Evolutionary conservation across 1,140 invertebrate genomes (phyloP).

Genomic region (Calosoma granatense): DNA sequence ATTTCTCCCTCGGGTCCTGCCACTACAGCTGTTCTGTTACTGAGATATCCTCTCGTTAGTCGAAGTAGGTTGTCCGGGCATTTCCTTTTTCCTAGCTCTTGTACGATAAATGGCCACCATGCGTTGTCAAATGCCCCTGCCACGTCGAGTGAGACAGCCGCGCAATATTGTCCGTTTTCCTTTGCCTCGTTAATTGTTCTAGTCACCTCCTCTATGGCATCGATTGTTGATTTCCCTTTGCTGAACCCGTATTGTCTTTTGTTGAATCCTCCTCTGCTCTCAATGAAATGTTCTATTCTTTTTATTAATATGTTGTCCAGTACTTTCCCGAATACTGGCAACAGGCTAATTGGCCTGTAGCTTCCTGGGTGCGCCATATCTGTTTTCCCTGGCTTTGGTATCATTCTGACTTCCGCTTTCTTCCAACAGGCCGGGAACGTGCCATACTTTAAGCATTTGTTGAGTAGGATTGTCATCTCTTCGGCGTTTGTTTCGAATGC

Average conservation of each 20-base stretch:
- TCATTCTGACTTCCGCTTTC: conserved; percentile 26
- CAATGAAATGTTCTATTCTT: conserved; percentile 5
- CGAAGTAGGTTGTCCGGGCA: neutral
- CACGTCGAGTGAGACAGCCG: neutral
- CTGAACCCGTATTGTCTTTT: conserved; percentile 3
- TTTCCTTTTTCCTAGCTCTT: neutral
- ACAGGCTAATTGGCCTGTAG: conserved; percentile 27
- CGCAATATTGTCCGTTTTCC: neutral
- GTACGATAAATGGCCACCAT: conserved; percentile 9
- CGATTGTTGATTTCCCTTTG: conserved; percentile 1
- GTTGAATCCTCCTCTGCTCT: neutral
- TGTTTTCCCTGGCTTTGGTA: conserved; percentile 31
- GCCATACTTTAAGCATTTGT: conserved; percentile 18
- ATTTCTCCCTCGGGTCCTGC: neutral
- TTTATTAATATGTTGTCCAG: neutral
- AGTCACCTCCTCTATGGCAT: neutral
- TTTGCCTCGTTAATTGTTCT: neutral
- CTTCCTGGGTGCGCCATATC: conserved; percentile 16
- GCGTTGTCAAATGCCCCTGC: conserved; percentile 11
- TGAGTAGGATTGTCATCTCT: conserved; percentile 16
- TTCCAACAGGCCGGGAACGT: conserved; percentile 29
- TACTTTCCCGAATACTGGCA: conserved; percentile 14
- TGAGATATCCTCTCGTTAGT: neutral
- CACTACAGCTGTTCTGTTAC: neutral
- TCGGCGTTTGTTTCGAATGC: conserved; percentile 2